phyloP scores from a whole-genome alignment of 2,113 vertebrate species.

The Eupsittula cactorum region DNA sequence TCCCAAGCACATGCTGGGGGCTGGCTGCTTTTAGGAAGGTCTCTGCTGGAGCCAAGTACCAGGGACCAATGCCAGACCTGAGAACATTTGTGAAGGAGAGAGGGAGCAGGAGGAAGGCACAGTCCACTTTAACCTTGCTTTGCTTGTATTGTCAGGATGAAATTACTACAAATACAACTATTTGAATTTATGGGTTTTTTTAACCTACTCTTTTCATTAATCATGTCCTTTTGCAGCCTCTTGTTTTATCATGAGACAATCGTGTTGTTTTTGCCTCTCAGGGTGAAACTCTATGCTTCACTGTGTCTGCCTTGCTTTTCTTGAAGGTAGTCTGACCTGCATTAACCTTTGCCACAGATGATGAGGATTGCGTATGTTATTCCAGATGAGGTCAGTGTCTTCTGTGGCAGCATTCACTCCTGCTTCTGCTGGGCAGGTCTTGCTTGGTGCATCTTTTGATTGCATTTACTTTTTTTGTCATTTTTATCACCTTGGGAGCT shows the following conservation, averaged over 20 bases:
- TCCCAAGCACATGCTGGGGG: rapidly evolving
- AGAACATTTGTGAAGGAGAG: background rate
- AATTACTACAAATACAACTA: background rate
- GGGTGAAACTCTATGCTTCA: background rate
- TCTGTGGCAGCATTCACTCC: background rate
- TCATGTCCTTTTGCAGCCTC: background rate
- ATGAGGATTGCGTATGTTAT: background rate
- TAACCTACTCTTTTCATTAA: background rate
- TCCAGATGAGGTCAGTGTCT: background rate
- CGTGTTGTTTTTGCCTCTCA: background rate
- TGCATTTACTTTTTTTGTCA: background rate
- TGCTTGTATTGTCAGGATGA: background rate
- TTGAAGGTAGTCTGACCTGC: background rate
- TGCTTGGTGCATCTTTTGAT: background rate
- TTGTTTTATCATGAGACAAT: background rate
- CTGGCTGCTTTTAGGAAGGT: background rate
- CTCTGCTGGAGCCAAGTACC: rapidly evolving
- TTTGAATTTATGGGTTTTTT: background rate
- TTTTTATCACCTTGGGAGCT: background rate
- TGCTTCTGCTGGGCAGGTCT: background rate
- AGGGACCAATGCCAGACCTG: background rate
- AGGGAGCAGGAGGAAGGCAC: background rate
- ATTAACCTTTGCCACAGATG: background rate
- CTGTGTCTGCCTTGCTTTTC: background rate
- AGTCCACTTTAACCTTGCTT: background rate